Percentiles rank a stretch among this genome's conserved stretches.
Evolutionary conservation across 2,113 vertebrate genomes (phyloP).

Genomic region (Pituophis catenifer): DNA sequence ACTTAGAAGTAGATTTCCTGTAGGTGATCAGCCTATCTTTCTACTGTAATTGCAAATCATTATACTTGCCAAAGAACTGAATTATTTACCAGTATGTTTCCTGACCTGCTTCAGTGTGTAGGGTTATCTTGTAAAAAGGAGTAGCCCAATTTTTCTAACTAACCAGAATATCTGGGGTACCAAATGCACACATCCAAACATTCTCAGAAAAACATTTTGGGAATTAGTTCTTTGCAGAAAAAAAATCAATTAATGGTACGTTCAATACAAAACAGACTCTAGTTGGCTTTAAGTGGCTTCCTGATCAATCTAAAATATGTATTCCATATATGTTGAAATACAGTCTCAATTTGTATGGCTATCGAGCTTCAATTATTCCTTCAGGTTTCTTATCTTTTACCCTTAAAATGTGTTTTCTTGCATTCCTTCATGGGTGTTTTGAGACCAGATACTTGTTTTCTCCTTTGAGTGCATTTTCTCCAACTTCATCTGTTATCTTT

Average conservation of each 20-base stretch:
- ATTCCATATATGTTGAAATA: neutral
- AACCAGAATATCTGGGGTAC: neutral
- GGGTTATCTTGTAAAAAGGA: neutral
- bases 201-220: neutral
- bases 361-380: neutral
- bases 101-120: neutral
- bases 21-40: neutral
- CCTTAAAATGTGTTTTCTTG: neutral
- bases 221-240: neutral
- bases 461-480: neutral
- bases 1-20: neutral
- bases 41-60: neutral
- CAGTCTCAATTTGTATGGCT: neutral
- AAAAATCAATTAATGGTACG: neutral
- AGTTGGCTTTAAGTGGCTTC: neutral
- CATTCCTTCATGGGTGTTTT: neutral
- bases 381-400: neutral
- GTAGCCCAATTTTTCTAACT: neutral
- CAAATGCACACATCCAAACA: neutral
- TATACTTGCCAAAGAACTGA: neutral
- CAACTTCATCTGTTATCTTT: neutral
- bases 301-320: neutral
- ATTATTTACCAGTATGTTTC: neutral
- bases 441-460: neutral
- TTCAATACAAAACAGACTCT: neutral